phyloP scores from a whole-genome alignment of 2,113 vertebrate genomes.

The Pterocles gutturalis region DNA sequence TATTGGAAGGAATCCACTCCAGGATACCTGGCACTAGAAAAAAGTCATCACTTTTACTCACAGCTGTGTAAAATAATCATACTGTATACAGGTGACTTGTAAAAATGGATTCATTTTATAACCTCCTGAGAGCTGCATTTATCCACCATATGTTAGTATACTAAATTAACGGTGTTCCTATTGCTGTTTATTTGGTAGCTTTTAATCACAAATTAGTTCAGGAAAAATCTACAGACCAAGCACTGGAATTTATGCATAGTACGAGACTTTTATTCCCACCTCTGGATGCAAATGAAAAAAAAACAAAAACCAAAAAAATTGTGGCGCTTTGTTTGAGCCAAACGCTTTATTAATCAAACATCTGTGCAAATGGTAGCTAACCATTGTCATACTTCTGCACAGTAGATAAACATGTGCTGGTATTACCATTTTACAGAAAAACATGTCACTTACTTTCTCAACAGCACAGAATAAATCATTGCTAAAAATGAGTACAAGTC shows the following conservation, averaged over 20 bases:
- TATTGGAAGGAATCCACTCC: not conserved
- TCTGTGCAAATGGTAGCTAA: conserved; percentile 3
- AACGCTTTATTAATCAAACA: not conserved
- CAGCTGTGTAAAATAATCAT: conserved; percentile 53
- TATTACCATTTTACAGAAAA: not conserved
- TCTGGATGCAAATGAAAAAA: not conserved
- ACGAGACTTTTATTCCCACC: not conserved
- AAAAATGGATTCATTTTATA: conserved; percentile 64
- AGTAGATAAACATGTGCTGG: not conserved
- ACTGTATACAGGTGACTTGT: conserved; percentile 34
- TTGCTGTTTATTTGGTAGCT: conserved; percentile 6
- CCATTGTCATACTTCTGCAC: not conserved
- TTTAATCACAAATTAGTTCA: not conserved
- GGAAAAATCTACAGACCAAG: not conserved
- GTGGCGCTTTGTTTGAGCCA: not conserved
- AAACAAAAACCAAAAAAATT: not conserved
- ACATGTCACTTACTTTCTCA: fast-evolving
- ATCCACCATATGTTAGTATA: not conserved
- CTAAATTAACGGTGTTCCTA: not conserved
- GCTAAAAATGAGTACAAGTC: not conserved
- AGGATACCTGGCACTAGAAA: not conserved
- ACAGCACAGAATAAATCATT: not conserved
- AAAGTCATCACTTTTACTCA: conserved; percentile 23
- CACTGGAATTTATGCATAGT: not conserved
- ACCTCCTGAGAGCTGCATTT: not conserved